Percentiles rank a stretch among this genome's conserved stretches.
Evolutionary conservation across 1,140 invertebrate species (phyloP).

Genomic region (Tetragnatha versicolor): DNA sequence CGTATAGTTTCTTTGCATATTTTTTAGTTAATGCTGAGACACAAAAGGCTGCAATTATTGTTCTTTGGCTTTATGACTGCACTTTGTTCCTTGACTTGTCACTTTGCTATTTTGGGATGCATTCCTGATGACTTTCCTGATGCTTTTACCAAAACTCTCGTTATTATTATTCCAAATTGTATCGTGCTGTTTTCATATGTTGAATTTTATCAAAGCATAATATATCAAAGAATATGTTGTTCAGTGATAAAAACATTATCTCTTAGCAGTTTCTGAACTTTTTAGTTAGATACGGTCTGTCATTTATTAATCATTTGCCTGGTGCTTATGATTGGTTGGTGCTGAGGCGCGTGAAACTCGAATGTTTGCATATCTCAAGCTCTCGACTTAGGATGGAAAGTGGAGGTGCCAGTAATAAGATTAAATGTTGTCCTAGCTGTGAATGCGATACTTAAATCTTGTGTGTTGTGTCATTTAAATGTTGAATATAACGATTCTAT

Average conservation of each 20-base stretch:
- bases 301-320: not conserved
- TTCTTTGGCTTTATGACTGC: too few relatives aligned
- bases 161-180: too few relatives aligned
- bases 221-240: not conserved
- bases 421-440: constrained; percentile 28
- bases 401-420: not conserved
- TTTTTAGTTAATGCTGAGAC: too few relatives aligned
- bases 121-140: too few relatives aligned
- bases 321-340: not conserved
- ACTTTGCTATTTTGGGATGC: too few relatives aligned
- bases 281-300: not conserved
- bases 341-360: not conserved
- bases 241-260: not conserved
- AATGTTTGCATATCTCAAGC: not conserved
- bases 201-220: not conserved
- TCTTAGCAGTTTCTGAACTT: not conserved
- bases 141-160: too few relatives aligned
- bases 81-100: too few relatives aligned
- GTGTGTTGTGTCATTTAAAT: constrained; percentile 15
- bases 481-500: constrained; percentile 3
- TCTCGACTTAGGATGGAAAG: not conserved
- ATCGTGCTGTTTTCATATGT: too few relatives aligned
- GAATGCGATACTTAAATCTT: constrained; percentile 47
- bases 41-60: too few relatives aligned
- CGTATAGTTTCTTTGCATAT: too few relatives aligned